Evolutionary conservation across 2,113 vertebrate genomes (phyloP), one percentile per base, ranked within the genome.

Genomic region (Aviceda subcristata): DNA sequence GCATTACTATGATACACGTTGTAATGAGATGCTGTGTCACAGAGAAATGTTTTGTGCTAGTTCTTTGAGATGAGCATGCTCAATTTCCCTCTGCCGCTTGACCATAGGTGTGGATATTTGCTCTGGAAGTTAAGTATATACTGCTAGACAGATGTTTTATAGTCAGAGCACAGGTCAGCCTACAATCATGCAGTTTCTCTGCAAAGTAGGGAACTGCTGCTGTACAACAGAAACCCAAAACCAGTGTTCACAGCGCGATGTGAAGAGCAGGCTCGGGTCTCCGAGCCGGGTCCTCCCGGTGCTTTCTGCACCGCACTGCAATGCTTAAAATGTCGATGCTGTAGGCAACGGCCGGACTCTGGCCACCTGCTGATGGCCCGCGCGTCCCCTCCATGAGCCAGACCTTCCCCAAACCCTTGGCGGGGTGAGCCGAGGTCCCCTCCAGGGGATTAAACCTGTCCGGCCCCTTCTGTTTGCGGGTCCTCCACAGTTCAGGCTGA

Each of bases 241-340:
- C 5, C 12, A 34, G 10, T 9, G 6, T 56, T 68, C 29, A 16
- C 10, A 63, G 26, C 0, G 1, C 0, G 1, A 29, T 27, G 13
- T 32, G 46, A 71, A 67, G 23, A 64, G 34, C 64, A 72, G 51
- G 15, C 51, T 66, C 85, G n/a, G 39, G 19, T 36, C 30, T 81
- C 63, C 51, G 64, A 80, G 29, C 29, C 48, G 19, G 18, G 11
- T 55, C 8, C 4, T 94, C 56, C 29, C 50, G 32, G 9, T 38
- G 46, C 41, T 67, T 90, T 75, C 69, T 71, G 41, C 27, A 45
- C 12, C 14, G 15, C 2, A 0, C 27, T 48, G 14, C 50, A 81
- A 75, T 19, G n/a, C 11, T 67, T 41, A 22, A 84, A 72, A 79
- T 64, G 22, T 39, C 34, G 23, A 32, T 38, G 16, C 55, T 50